Conservation (phyloP, 1,140 invertebrate genomes). For the Apolygus lucorum region DNA sequence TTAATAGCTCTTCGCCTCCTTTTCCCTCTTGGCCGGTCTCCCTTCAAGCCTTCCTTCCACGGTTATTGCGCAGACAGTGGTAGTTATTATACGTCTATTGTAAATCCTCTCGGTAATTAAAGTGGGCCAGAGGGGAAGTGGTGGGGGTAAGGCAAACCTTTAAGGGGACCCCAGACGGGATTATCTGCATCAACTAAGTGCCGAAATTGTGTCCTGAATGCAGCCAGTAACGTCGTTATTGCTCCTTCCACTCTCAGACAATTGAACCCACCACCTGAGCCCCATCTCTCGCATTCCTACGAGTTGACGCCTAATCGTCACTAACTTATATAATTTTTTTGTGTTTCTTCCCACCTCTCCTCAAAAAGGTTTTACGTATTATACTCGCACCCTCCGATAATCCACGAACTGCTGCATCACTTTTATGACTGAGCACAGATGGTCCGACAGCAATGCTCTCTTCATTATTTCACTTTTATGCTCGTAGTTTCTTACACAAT, state of each 20-base stretch:
- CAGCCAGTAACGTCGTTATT: slow-evolving; percentile 16
- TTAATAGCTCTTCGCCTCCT: slow-evolving; percentile 18
- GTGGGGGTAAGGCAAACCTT: background rate
- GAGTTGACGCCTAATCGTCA: slow-evolving; percentile 5
- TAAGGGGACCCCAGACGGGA: slow-evolving; percentile 17
- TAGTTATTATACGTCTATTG: slow-evolving; percentile 19
- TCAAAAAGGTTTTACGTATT: too few species aligned
- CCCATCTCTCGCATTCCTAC: background rate
- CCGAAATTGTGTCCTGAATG: slow-evolving; percentile 19
- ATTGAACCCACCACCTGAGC: background rate
- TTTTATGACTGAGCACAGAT: too few species aligned
- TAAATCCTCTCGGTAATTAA: slow-evolving; percentile 22
- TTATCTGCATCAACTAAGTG: slow-evolving; percentile 20
- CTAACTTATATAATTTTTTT: background rate
- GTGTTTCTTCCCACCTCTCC: background rate
- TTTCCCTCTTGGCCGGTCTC: slow-evolving; percentile 9
- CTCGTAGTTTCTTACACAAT: too few species aligned
- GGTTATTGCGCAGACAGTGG: slow-evolving; percentile 18
- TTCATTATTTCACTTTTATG: too few species aligned
- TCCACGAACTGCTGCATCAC: too few species aligned
- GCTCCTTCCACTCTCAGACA: slow-evolving; percentile 13
- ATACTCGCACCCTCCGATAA: too few species aligned
- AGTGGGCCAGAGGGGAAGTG: background rate
- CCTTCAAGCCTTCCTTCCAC: slow-evolving; percentile 12
- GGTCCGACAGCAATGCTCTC: too few species aligned